Conservation (phyloP, 1,140 invertebrate species). For the Lordiphosa collinella region DNA sequence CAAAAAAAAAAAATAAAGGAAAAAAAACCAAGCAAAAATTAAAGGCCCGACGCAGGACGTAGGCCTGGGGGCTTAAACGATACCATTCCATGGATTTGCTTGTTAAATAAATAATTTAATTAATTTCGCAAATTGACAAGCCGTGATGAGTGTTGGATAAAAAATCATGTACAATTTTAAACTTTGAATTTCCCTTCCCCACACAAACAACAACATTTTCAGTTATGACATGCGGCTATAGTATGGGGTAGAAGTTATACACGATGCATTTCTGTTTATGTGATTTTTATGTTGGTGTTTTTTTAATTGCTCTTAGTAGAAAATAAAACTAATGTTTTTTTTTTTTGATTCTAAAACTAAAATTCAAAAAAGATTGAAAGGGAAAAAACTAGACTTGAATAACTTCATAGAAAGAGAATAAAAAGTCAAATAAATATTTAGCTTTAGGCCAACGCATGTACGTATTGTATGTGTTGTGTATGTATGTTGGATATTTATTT, state of each 20-base stretch:
- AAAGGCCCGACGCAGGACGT: not conserved
- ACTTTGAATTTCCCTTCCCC: constrained; percentile 16
- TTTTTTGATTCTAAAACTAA: constrained; percentile 44
- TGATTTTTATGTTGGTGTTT: constrained; percentile 58
- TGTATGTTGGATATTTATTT: constrained; percentile 46
- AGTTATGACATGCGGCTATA: constrained; percentile 29
- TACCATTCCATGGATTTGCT: constrained; percentile 9
- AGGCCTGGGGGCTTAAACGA: too few relatives aligned
- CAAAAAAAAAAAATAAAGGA: constrained; percentile 12
- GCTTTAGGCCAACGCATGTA: constrained; percentile 1
- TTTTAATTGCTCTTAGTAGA: constrained; percentile 66
- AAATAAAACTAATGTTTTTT: constrained; percentile 44
- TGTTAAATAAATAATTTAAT: constrained; percentile 75
- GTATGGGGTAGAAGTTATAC: too few relatives aligned
- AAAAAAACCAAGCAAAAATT: constrained; percentile 29
- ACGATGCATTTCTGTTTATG: constrained; percentile 14
- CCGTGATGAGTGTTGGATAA: constrained; percentile 41
- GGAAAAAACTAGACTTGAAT: constrained; percentile 27
- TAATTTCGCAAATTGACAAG: constrained; percentile 69
- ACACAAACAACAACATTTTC: constrained; percentile 4
- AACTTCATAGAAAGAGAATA: constrained; percentile 26
- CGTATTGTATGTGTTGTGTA: constrained; percentile 16
- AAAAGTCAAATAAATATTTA: constrained; percentile 37
- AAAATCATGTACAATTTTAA: constrained; percentile 17
- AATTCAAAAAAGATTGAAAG: constrained; percentile 28